Conservation (phyloP, 2,888 invertebrate genomes). For the Hymenopus coronatus region DNA sequence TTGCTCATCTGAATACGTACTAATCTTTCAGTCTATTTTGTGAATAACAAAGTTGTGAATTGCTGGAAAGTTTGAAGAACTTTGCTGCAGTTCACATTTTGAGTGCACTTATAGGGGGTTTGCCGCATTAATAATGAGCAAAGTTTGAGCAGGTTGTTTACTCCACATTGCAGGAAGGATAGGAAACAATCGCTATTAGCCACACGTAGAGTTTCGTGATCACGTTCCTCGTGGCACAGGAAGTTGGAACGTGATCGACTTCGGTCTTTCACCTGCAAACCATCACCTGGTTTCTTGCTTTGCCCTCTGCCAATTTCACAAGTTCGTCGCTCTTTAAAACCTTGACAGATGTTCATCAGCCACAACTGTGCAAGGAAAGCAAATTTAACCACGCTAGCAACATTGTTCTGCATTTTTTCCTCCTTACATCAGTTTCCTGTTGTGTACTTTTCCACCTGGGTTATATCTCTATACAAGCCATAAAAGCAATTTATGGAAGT, state of each 20-base stretch:
- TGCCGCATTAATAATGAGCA: background rate
- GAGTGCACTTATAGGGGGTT: background rate
- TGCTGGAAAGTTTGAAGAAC: no score
- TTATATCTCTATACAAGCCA: no score
- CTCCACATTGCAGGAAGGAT: background rate
- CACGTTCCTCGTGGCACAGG: background rate
- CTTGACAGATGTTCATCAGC: background rate
- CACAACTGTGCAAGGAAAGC: no score
- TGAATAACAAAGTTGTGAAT: background rate
- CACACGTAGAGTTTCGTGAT: background rate
- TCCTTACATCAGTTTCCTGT: background rate
- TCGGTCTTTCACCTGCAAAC: background rate
- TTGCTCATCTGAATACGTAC: no score
- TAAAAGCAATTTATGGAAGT: no score
- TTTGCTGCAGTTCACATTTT: no score
- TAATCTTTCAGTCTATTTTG: background rate
- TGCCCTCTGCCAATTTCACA: background rate
- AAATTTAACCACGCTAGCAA: background rate
- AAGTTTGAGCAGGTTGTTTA: background rate
- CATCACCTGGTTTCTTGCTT: background rate
- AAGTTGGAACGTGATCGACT: background rate
- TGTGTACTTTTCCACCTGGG: background rate
- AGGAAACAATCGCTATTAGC: background rate
- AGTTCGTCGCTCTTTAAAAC: background rate
- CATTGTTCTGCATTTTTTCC: background rate